A percentile compares a stretch with the other conserved stretches of the same genome.
Evolutionary conservation across 1,140 invertebrate genomes (phyloP).

Genomic region (Rhagoletis zephyria): DNA sequence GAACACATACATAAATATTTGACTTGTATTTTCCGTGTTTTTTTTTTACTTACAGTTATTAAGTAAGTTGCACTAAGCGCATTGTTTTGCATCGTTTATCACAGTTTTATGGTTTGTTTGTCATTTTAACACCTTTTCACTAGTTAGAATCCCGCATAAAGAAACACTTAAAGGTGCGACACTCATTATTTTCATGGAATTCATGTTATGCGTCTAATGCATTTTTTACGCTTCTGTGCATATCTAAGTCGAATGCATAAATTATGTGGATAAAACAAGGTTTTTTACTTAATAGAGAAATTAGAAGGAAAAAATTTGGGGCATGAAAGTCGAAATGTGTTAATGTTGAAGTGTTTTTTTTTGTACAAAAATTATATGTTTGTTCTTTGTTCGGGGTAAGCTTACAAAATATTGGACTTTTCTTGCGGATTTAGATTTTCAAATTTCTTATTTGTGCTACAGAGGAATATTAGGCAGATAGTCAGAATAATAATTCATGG

Average conservation of each 20-base stretch:
- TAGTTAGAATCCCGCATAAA: slow-evolving; percentile 66
- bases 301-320: neutral
- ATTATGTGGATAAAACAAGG: neutral
- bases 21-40: slow-evolving; percentile 55
- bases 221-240: slow-evolving; percentile 25
- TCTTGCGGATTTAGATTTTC: too few relatives aligned
- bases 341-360: too few relatives aligned
- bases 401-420: too few relatives aligned
- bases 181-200: slow-evolving; percentile 46
- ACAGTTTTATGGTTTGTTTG: slow-evolving; percentile 71
- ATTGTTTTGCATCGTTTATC: slow-evolving; percentile 63
- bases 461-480: too few relatives aligned
- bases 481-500: too few relatives aligned
- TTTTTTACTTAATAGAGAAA: neutral
- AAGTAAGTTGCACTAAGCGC: slow-evolving; percentile 38
- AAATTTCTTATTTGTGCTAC: too few relatives aligned
- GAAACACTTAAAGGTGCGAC: slow-evolving; percentile 54
- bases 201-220: slow-evolving; percentile 6
- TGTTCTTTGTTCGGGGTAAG: too few relatives aligned
- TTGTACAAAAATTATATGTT: too few relatives aligned
- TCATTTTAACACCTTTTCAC: slow-evolving; percentile 70
- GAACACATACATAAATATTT: too few relatives aligned
- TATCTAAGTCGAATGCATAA: neutral
- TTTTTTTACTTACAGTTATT: slow-evolving; percentile 48
- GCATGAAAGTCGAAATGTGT: too few relatives aligned